Conservation (phyloP, 2,888 invertebrate species). For the Oligia strigilis region DNA sequence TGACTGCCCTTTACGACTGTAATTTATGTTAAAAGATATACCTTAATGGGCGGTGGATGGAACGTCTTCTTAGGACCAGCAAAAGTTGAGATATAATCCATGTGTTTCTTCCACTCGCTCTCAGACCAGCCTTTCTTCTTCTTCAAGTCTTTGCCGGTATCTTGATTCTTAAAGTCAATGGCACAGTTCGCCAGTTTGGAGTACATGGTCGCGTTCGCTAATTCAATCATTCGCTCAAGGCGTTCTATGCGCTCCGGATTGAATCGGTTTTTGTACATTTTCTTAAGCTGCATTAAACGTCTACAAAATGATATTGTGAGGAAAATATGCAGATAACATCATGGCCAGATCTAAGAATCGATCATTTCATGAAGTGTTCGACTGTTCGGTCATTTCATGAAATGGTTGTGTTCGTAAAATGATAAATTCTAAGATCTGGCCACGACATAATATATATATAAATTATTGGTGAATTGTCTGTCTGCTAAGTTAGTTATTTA, state of each 20-base stretch:
- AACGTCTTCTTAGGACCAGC: conserved; percentile 79
- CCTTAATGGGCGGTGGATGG: conserved; percentile 74
- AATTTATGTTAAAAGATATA: conserved; percentile 46
- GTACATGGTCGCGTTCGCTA: conserved; percentile 81
- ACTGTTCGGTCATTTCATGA: no score
- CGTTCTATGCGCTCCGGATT: conserved; percentile 77
- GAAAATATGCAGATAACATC: not conserved
- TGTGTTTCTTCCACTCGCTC: conserved; percentile 87
- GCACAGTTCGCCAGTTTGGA: conserved; percentile 84
- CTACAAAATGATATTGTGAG: conserved; percentile 65
- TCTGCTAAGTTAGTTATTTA: not conserved
- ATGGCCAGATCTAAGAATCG: no score
- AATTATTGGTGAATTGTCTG: not conserved
- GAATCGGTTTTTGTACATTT: conserved; percentile 79
- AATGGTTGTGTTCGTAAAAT: no score
- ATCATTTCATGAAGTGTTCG: no score
- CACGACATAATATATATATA: no score
- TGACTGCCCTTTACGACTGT: not conserved
- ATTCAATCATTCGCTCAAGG: conserved; percentile 84
- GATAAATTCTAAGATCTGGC: no score
- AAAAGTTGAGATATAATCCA: conserved; percentile 85
- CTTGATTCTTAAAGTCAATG: conserved; percentile 81
- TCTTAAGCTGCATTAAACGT: conserved; percentile 77
- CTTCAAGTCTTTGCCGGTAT: conserved; percentile 77
- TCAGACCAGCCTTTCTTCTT: conserved; percentile 85